Conservation (phyloP, 2,888 invertebrate species). For the Drosophila fungiperda region DNA sequence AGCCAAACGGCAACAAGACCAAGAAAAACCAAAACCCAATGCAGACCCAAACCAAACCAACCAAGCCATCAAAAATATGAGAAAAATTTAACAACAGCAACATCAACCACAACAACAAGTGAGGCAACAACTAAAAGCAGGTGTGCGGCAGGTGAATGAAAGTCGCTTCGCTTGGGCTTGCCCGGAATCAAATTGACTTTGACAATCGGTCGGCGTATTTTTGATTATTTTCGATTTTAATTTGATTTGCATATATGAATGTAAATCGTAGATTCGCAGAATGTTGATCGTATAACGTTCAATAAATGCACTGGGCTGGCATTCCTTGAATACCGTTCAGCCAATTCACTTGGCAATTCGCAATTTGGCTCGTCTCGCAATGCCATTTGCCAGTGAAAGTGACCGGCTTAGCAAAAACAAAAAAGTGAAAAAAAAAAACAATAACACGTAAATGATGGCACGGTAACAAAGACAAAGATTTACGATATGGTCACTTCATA, state of each 20-base stretch:
- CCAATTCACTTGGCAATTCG: constrained; percentile 24
- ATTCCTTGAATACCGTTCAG: constrained; percentile 37
- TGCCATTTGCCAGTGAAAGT: constrained; percentile 62
- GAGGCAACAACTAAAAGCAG: constrained; percentile 24
- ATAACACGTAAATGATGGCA: constrained; percentile 30
- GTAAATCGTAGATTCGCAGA: constrained; percentile 5
- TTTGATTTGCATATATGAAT: constrained; percentile 8
- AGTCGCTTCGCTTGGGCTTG: constrained; percentile 37
- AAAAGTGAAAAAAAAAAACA: constrained; percentile 2
- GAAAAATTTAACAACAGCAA: constrained; percentile 18
- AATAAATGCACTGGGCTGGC: constrained; percentile 6
- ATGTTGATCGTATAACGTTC: constrained; percentile 6
- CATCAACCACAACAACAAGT: constrained; percentile 25
- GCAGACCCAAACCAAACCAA: constrained; percentile 33
- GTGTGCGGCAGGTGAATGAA: constrained; percentile 57
- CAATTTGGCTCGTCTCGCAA: constrained; percentile 28
- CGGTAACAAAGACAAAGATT: constrained; percentile 61
- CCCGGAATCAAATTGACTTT: constrained; percentile 21
- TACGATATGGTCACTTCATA: constrained; percentile 57
- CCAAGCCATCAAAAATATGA: constrained; percentile 12
- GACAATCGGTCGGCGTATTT: constrained; percentile 6
- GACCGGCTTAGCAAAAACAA: constrained; percentile 15
- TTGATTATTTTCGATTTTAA: constrained; percentile 6
- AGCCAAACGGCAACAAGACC: constrained; percentile 53
- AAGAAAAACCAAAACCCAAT: constrained; percentile 36